phyloP scores from a whole-genome alignment of 2,797 vertebrate species.

The Delichon dasypus region DNA sequence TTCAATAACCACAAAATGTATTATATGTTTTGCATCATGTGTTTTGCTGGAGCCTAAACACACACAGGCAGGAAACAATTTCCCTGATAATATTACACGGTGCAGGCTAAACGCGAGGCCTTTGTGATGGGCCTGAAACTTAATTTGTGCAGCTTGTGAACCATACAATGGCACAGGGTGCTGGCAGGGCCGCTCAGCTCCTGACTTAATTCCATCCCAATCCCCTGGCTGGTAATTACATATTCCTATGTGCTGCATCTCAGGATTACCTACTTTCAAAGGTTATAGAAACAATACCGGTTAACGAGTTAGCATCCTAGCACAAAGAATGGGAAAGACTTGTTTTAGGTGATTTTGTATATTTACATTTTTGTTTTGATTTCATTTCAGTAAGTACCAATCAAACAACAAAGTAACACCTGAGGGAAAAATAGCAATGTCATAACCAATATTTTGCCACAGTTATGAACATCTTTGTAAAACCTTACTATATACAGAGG shows the following conservation, averaged over 20 bases:
- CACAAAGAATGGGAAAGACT: not conserved
- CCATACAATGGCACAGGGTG: not conserved
- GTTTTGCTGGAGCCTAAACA: not conserved
- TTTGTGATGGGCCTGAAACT: constrained; percentile 20
- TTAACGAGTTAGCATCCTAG: not conserved
- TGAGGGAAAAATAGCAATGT: not conserved
- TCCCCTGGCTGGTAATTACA: not conserved
- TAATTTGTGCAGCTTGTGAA: constrained; percentile 46
- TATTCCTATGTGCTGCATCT: not conserved
- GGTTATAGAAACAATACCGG: not conserved
- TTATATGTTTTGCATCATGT: not conserved
- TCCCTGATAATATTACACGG: constrained; percentile 17
- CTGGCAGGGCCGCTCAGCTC: not conserved
- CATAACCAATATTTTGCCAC: not conserved
- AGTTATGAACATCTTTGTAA: not conserved
- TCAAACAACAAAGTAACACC: not conserved
- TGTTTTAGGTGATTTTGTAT: not conserved
- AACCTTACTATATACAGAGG: not conserved
- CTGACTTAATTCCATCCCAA: not conserved
- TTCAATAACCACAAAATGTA: constrained; percentile 21
- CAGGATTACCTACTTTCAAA: not conserved
- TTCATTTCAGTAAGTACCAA: not conserved
- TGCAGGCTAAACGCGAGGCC: not conserved
- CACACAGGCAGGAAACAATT: constrained; percentile 38
- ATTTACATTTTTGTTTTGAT: not conserved